Base-by-base conservation (phyloP, 1,140 invertebrate species). In the Meloidogyne chitwoodi region DNA sequence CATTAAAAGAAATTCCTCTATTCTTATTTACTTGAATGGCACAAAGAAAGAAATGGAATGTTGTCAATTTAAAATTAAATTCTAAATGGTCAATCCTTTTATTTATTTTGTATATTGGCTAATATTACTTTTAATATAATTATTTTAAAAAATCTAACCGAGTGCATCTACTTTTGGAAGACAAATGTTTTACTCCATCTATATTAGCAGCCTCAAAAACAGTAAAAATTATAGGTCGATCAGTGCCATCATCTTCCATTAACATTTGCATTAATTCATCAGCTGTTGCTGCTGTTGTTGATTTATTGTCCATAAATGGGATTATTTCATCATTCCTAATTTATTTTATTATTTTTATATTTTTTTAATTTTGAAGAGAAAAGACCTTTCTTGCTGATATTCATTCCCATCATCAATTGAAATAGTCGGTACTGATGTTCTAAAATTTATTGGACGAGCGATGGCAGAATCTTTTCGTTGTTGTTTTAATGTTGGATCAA, bases 141-240 rank as follows among this genome's bases (percentile, higher is more conserved):
- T 26, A 2, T 19, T 38, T 38, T 22, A 19, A 29, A 24, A 22
- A 24, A 24, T 6, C 26, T 77, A 26, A 81, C 78, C 80, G 31
- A 12, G 80, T 83, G 14, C 68, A 78, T 11, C 62, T 34, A 26
- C 44, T 73, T 48, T 68, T 70, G 0, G 73, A 83, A 29, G 77
- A 80, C 38, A 82, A 56, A 77, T 82, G 82, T 27, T 72, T 66
- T 2, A 84, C 81, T 16, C 81, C 81, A 24, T 82, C 81, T 22
- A 82, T 82, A 56, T 84, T 65, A 12, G 79, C 69, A 16, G 80
- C 79, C 41, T 82, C 82, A n/a, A 82, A 70, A n/a, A 82, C 64
- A 2, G 70, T 74, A 27, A 84, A 81, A 31, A 82, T 71, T 6
- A 80, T 74, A 6, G 73, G 73, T 27, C 62, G 12, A 27, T 73